phyloP scores from a whole-genome alignment of 23 tunicate species.

The Trididemnum clinides region DNA sequence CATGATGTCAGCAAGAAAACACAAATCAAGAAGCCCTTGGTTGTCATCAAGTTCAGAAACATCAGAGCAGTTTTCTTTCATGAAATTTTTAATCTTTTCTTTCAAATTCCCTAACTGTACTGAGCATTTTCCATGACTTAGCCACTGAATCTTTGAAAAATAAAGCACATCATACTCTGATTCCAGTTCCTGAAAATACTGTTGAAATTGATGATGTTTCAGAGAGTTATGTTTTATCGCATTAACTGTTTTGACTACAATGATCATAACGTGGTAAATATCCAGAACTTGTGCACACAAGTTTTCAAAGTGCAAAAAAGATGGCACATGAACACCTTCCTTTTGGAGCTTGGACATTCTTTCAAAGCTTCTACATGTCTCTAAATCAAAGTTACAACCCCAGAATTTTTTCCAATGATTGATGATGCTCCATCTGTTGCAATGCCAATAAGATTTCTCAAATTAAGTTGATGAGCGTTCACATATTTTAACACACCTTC shows the following conservation, averaged over 20 bases:
- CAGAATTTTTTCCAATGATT: conserved; percentile 22
- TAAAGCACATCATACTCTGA: not conserved
- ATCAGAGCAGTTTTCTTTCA: not conserved
- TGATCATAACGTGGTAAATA: not conserved
- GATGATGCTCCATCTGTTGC: conserved; percentile 44
- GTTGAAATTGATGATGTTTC: not conserved
- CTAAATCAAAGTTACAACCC: conserved; percentile 31
- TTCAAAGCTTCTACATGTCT: not conserved
- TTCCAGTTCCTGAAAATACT: not conserved
- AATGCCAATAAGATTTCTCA: not conserved
- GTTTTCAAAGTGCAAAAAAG: conserved; percentile 11
- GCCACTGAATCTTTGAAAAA: not conserved
- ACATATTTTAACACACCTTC: not conserved
- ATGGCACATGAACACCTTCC: not conserved
- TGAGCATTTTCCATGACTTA: not conserved
- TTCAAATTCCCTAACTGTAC: not conserved
- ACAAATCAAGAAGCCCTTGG: not conserved
- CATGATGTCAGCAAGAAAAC: not conserved
- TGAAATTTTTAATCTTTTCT: not conserved
- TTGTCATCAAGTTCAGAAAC: not conserved
- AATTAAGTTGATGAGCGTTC: not conserved
- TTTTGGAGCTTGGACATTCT: not conserved
- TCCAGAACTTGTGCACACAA: not conserved
- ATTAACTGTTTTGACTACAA: not conserved
- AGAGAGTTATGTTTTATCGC: not conserved